A percentile compares a stretch with the other conserved stretches of the same genome.
Conservation (phyloP, 2,797 vertebrate genomes). For the Eulemur coronatus region DNA sequence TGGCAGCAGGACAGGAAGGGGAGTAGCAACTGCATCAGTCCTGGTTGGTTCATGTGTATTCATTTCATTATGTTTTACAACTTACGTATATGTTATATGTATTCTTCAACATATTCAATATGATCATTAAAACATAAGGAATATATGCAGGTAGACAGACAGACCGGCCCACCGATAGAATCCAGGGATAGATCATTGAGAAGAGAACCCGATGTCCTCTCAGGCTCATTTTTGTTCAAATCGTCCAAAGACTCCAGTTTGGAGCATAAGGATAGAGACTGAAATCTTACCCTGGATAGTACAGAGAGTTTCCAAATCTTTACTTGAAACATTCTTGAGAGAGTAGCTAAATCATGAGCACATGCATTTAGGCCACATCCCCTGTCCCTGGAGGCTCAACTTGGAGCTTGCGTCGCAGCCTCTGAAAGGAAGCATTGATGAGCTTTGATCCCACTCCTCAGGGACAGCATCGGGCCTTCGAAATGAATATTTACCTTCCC, state of each 20-base stretch:
- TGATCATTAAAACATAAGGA: not conserved
- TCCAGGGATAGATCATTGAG: too few species aligned
- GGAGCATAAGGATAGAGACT: not conserved
- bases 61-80: not conserved
- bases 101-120: not conserved
- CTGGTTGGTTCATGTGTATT: fast-evolving
- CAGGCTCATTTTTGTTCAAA: not conserved
- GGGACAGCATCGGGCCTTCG: not conserved
- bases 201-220: not conserved
- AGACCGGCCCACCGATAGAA: not conserved
- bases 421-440: not conserved
- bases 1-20: not conserved
- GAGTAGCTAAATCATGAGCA: not conserved
- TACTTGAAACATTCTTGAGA: not conserved
- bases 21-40: fast-evolving
- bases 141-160: not conserved
- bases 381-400: not conserved
- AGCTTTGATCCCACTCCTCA: not conserved
- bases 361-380: fast-evolving
- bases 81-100: not conserved
- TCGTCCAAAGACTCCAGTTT: not conserved
- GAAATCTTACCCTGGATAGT: not conserved
- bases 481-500: not conserved
- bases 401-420: not conserved
- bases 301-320: not conserved